phyloP scores from a whole-genome alignment of 2,888 invertebrate genomes.

The Spicauda simplicius region DNA sequence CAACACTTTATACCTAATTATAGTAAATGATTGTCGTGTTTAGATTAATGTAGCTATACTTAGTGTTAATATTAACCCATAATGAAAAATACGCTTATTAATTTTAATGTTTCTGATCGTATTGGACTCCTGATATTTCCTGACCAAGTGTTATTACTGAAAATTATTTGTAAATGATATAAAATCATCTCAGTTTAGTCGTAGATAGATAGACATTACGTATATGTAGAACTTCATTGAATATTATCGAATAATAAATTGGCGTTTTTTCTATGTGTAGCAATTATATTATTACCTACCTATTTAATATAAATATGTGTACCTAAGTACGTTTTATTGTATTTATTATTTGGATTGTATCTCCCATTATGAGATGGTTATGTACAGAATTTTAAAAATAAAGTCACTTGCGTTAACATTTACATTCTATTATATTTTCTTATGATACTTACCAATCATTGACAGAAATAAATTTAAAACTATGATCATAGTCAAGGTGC shows the following conservation, averaged over 20 bases:
- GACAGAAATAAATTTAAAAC: too few relatives aligned
- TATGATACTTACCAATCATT: too few relatives aligned
- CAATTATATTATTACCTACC: constrained; percentile 12
- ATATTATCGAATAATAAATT: not conserved
- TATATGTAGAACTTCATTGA: constrained; percentile 35
- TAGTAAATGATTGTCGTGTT: not conserved
- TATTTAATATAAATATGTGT: constrained; percentile 2
- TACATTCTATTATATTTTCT: too few relatives aligned
- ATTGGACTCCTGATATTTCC: constrained; percentile 83
- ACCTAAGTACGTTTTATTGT: not conserved
- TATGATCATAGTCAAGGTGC: too few relatives aligned
- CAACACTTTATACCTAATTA: constrained; percentile 38
- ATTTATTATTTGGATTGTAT: not conserved
- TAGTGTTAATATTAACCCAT: constrained; percentile 71
- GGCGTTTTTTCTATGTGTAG: constrained; percentile 5
- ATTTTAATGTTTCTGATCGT: constrained; percentile 83
- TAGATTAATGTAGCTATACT: constrained; percentile 53
- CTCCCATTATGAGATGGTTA: not conserved
- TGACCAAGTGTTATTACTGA: constrained; percentile 80
- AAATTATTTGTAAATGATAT: constrained; percentile 72
- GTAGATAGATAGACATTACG: constrained; percentile 53
- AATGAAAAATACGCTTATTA: constrained; percentile 84
- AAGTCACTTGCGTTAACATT: too few relatives aligned
- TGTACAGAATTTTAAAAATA: not conserved
- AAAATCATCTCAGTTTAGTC: constrained; percentile 70